phyloP scores from a whole-genome alignment of 2,113 vertebrate genomes.

The Scytalopus superciliaris region DNA sequence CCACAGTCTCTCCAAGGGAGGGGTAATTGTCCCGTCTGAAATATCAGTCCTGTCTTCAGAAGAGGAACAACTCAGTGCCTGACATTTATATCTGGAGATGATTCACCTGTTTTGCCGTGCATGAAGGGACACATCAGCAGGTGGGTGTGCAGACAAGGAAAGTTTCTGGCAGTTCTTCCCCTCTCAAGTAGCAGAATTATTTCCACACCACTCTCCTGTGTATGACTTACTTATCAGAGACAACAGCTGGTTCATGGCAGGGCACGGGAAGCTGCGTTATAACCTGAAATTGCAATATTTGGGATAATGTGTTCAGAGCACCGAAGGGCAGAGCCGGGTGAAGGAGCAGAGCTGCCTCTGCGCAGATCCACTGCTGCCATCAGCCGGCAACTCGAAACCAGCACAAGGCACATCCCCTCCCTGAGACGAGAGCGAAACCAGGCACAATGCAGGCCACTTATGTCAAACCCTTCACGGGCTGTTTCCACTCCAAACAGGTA shows the following conservation, averaged over 20 bases:
- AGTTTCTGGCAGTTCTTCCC: neutral
- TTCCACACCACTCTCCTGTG: rapidly evolving
- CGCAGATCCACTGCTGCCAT: conserved; percentile 56
- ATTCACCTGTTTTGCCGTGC: neutral
- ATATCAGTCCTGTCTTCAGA: neutral
- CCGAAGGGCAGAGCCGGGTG: neutral
- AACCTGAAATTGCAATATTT: neutral
- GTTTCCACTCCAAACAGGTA: neutral
- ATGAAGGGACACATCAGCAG: neutral
- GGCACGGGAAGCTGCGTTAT: neutral
- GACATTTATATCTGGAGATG: neutral
- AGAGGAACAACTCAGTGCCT: neutral
- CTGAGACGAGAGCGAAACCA: neutral
- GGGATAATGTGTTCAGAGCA: neutral
- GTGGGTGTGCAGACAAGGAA: neutral
- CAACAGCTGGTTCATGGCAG: rapidly evolving
- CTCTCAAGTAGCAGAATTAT: neutral
- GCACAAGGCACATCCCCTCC: neutral
- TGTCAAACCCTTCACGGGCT: neutral
- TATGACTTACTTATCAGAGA: neutral
- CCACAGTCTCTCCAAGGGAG: neutral
- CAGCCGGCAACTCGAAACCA: conserved; percentile 9
- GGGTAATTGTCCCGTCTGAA: neutral
- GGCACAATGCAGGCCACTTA: neutral
- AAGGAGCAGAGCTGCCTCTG: neutral